Evolutionary conservation across 2,888 invertebrate genomes (phyloP), one percentile per base, ranked within the genome.

Genomic region (Eudasyphora cyanicolor): DNA sequence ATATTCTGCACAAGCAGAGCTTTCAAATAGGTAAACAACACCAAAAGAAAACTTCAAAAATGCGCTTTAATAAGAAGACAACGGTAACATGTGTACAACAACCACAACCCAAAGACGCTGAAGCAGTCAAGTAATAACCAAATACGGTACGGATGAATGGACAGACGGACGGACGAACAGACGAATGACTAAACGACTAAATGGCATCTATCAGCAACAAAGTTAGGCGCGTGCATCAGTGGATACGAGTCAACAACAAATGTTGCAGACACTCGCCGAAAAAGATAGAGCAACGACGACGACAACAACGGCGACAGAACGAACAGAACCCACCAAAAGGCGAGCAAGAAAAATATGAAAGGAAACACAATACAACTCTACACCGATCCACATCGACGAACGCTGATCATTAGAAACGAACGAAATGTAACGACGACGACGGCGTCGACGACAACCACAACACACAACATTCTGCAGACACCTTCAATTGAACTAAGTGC

Each of bases 41-140:
- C 81, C 70, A 76, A 83, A 78, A 32, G 35, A 38, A 74, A 69
- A 24, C 27, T 27, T 35, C 75, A 21, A 27, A 69, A 24, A n/a
- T n/a, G 14, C 69, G 17, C 45, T 42, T 60, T 29, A 27, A 54
- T 27, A n/a, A n/a, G 27, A 54, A 19, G 17, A 81, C 81, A 84
- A 84, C 84, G 84, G 84, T 81, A 84, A 84, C 80, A 84, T 84
- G 81, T 84, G 84, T 84, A 78, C 75, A 67, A 78, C 75, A 67
- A 76, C 64, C 14, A 14, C 29, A 82, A 60, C 64, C 64, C 69
- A 82, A 82, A 24, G 24, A 8, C 51, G 45, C 38, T 64, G 57
- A 10, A 75, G 21, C 74, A 79, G 32, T 24, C 32, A 14, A 45
- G n/a, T n/a, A 45, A 45, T n/a, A 14, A n/a, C 38, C 6, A 45